These are phyloP conservation scores for Hofmannophila pseudospretella DNA, from an alignment of 2,888 invertebrate species.

Conservation along the genomic window DNA sequence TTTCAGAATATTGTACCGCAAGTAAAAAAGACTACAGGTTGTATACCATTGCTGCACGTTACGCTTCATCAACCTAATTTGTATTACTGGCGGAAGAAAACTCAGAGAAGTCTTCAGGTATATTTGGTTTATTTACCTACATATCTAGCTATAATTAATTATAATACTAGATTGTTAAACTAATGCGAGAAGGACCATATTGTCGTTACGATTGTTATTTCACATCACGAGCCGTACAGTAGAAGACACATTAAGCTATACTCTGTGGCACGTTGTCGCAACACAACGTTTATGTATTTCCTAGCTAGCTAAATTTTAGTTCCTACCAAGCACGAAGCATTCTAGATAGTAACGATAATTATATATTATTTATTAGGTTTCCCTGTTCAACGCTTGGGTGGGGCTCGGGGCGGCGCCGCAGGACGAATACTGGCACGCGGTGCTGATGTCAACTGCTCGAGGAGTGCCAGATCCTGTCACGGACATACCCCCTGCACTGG, in stretches of 20 bases:
- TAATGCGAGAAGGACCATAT: no score
- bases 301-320: no score
- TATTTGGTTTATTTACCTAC: background rate
- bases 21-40: slow-evolving; percentile 19
- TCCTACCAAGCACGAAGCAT: no score
- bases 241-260: no score
- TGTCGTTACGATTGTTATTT: no score
- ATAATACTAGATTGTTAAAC: no score
- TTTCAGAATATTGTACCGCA: slow-evolving; percentile 14
- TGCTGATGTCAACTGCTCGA: slow-evolving; percentile 39
- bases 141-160: background rate
- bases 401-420: slow-evolving; percentile 28
- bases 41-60: slow-evolving; percentile 42
- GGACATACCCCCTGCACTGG: slow-evolving; percentile 57
- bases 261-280: no score
- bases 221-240: no score
- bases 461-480: slow-evolving; percentile 53
- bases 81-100: slow-evolving; percentile 50
- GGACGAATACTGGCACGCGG: slow-evolving; percentile 22
- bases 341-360: no score
- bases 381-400: slow-evolving; percentile 48
- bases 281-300: no score
- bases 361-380: slow-evolving; percentile 35
- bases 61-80: slow-evolving; percentile 60
- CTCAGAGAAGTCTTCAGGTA: slow-evolving; percentile 48